Percentiles rank a stretch among this genome's conserved stretches.
phyloP scores from a whole-genome alignment of 2,797 vertebrate species.

The Hybognathus amarus region DNA sequence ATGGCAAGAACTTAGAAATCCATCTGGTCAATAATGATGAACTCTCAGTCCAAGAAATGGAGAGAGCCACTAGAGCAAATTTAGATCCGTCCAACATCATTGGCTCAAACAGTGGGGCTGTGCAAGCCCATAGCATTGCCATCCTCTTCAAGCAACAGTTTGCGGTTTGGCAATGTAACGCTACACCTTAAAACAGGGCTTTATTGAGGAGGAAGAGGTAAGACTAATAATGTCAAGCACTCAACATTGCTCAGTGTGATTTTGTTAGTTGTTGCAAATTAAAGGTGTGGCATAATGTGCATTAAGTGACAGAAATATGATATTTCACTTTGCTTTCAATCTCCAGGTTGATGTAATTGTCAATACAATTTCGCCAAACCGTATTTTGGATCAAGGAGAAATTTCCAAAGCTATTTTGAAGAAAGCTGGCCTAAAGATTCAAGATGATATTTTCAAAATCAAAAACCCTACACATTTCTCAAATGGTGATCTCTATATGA shows the following conservation, averaged over 20 bases:
- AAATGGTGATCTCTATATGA: constrained; percentile 39
- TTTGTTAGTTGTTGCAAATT: no score
- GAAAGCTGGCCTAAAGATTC: constrained; percentile 67
- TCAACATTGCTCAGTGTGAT: no score
- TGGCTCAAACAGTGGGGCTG: constrained; percentile 14
- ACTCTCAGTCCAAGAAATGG: constrained; percentile 78
- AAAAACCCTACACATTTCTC: accelerated
- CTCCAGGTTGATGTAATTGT: constrained; percentile 83
- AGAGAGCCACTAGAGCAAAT: constrained; percentile 66
- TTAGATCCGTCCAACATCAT: constrained; percentile 28
- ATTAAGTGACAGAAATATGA: no score
- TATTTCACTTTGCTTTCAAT: background rate
- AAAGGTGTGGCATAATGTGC: no score
- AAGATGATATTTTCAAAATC: constrained; percentile 54
- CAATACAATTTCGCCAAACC: constrained; percentile 28
- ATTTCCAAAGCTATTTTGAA: constrained; percentile 65
- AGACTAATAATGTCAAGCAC: background rate
- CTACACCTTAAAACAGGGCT: constrained; percentile 68
- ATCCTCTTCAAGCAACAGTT: background rate
- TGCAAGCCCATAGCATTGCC: background rate
- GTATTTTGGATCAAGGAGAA: accelerated
- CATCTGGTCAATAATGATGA: constrained; percentile 83
- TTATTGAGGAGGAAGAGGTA: constrained; percentile 79
- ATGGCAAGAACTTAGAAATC: background rate
- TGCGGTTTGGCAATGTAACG: constrained; percentile 51